Evolutionary conservation across 2,888 invertebrate genomes (phyloP), one percentile per base, ranked within the genome.

Genomic region (Griposia aprilina): DNA sequence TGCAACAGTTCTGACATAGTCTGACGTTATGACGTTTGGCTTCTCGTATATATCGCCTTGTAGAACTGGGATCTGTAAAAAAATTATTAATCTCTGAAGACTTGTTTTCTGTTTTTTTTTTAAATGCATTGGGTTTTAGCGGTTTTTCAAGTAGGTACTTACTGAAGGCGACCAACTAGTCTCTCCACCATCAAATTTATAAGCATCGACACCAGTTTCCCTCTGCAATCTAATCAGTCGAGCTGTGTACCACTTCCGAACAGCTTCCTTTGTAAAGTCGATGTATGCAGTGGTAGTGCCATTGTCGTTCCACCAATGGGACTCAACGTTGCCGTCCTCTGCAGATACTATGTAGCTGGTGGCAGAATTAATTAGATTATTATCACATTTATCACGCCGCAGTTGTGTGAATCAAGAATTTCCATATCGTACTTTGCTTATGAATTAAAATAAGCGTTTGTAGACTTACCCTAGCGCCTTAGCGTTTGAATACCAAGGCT

Each of bases 171-270:
- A 90, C 97, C 97, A 98, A 73, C 97, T 97, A 0, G 97, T 94
- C 93, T 98, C 98, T 8, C 98, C 98, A 1, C 98, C 98, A 89
- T 98, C 98, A 89, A 98, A 98, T 94, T 98, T 98, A 90, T 98
- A 98, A 85, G 98, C 97, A 90, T 98, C 98, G 11, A 99, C 97
- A 0, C 98, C 98, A 71, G 97, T 97, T 23, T 95, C 92, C 0
- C 93, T 92, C 90, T 97, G 96, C 17, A 99, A 89, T 15, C 90
- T 89, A 79, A 93, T 95, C 80, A 97, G 88, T 70, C 97, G 93
- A 0, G 92, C 90, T 0, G 94, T 88, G 93, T 97, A 97, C 98
- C 98, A 98, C 96, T 97, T 80, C 0, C 97, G 96, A 0, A 98
- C 98, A 30, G 96, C 96, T 0, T 97, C 94, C 89, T 98, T 98